Percentiles rank a stretch among this genome's conserved stretches.
Evolutionary conservation across 2,113 vertebrate species (phyloP).

Genomic region (Actenoides lindsayi): DNA sequence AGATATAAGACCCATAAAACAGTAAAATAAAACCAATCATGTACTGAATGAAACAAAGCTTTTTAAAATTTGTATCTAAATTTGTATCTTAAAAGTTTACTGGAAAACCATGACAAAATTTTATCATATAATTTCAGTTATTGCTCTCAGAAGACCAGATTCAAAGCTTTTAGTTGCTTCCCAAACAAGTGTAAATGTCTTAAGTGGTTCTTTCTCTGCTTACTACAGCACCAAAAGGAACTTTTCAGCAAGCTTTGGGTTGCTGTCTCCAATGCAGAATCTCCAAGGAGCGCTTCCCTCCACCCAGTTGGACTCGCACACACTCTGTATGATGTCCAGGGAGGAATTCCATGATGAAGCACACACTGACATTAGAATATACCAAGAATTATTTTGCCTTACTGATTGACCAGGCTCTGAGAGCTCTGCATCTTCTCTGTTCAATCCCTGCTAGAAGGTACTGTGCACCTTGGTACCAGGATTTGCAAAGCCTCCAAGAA

Average conservation of each 20-base stretch:
- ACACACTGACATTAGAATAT: neutral
- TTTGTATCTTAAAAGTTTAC: neutral
- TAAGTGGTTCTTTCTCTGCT: neutral
- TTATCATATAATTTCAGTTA: neutral
- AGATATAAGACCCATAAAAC: neutral
- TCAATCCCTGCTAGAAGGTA: neutral
- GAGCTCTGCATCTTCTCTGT: rapidly evolving
- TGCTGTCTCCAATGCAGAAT: neutral
- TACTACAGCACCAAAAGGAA: neutral
- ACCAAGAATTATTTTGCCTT: neutral
- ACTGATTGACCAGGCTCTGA: neutral
- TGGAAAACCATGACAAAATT: neutral
- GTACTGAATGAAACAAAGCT: neutral
- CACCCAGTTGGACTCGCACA: neutral
- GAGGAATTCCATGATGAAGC: neutral
- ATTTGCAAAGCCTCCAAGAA: slow-evolving; percentile 60
- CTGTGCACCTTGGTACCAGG: neutral
- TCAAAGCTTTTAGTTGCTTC: neutral
- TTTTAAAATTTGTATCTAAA: neutral
- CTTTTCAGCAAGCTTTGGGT: neutral
- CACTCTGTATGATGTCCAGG: rapidly evolving
- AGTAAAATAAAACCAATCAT: neutral
- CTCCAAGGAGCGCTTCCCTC: neutral
- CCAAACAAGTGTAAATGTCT: neutral
- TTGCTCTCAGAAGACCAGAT: neutral